Evolutionary conservation across 2,888 invertebrate species (phyloP).

Genomic region (Rhamnusium bicolor): DNA sequence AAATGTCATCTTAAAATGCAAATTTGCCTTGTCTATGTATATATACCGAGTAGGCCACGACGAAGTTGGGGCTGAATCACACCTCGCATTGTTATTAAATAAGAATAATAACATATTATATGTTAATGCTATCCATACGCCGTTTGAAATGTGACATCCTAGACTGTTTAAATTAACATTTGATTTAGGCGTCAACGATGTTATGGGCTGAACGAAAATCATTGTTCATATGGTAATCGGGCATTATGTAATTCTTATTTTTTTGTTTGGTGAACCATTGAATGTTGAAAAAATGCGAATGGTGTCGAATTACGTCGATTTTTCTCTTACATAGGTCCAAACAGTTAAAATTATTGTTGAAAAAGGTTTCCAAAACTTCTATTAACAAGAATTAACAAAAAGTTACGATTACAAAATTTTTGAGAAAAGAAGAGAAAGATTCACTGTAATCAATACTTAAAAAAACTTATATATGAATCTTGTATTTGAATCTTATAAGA

Average conservation of each 20-base stretch:
- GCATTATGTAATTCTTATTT: slow-evolving; percentile 43
- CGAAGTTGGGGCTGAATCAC: slow-evolving; percentile 65
- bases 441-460: no score
- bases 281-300: slow-evolving; percentile 15
- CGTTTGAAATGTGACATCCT: slow-evolving; percentile 69
- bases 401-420: no score
- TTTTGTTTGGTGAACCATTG: slow-evolving; percentile 17
- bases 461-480: no score
- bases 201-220: slow-evolving; percentile 68
- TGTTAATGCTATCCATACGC: slow-evolving; percentile 69
- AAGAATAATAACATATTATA: slow-evolving; percentile 72
- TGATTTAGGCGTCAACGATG: slow-evolving; percentile 67
- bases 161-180: slow-evolving; percentile 70
- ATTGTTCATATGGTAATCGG: slow-evolving; percentile 70
- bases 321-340: background rate
- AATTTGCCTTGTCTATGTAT: slow-evolving; percentile 43
- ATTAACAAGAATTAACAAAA: no score
- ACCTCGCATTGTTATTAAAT: slow-evolving; percentile 71
- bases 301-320: slow-evolving; percentile 13
- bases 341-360: no score
- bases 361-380: no score
- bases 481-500: no score
- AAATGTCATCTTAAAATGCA: slow-evolving; percentile 59
- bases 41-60: slow-evolving; percentile 58
- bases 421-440: no score